Evolutionary conservation across 2,113 vertebrate genomes (phyloP), one percentile per base, ranked within the genome.

Genomic region (Reinhardtius hippoglossoides): DNA sequence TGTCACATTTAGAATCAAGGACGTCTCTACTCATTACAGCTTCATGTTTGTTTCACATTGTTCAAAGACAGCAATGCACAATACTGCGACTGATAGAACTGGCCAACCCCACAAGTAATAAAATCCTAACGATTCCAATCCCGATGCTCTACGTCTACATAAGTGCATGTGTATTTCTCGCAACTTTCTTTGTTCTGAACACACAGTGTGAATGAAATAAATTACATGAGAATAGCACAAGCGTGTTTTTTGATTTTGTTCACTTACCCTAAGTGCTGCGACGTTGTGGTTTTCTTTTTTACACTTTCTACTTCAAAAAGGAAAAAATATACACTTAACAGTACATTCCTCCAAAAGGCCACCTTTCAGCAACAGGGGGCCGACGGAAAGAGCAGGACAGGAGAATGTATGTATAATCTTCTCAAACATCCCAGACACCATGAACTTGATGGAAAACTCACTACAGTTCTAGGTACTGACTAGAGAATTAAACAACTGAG

Each of bases 331-430:
- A 54, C 42, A 73, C n/a, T 56, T 42, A 60, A 67, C 16, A 81
- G 9, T 72, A 67, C 74, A 83, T 69, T 78, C 65, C 76, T 61
- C 54, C 27, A 58, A 71, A 91, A 89, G 78, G 83, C 81, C 76
- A 82, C 76, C 74, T 74, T 86, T 58, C 60, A 78, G 21, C 54
- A 65, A 66, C 27, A 40, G 46, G 42, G 61, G 68, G 20, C 44
- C 52, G 27, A 64, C 31, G 31, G 46, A 63, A 14, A 23, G 10
- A 48, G 20, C 16, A 16, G 24, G 50, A 60, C 14, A 58, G 42
- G 44, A 37, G 48, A 21, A 24, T 42, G 61, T 31, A 2, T 3
- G 18, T 20, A 42, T 23, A 50, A 67, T n/a, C 16, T 50, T 42
- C 20, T 48, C 42, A n/a, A 15, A 42, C n/a, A 62, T 66, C 10